Evolutionary conservation across 2,113 vertebrate genomes (phyloP), one percentile per base, ranked within the genome.

Genomic region (Corythaixoides concolor): DNA sequence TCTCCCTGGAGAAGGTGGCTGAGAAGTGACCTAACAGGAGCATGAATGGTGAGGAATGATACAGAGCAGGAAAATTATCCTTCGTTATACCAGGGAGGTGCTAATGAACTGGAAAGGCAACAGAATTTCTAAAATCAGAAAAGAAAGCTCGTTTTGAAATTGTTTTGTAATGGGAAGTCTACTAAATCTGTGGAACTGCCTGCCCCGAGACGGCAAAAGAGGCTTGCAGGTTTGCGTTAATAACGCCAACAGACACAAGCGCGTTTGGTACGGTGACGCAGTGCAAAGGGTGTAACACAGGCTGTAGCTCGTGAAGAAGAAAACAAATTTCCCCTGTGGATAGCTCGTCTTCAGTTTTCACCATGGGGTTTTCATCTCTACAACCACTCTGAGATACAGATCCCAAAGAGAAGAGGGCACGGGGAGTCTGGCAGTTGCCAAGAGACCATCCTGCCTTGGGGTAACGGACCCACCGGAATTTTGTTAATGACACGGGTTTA

Each of bases 21-120:
- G 53, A 76, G 70, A 26, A 68, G 33, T 0, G 15, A 66, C 16
- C 3, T 0, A 11, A 7, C 23, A 13, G 50, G n/a, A 49, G 50
- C 63, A 2, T 0, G 8, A 58, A 24, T 0, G 47, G 52, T 18
- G 50, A 43, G 41, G 41, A 62, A 3, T 0, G 8, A 8, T 0
- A 28, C 23, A 41, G 58, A 66, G 37, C 77, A 68, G 53, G 35
- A 47, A 43, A 69, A 19, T 21, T 6, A 1, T 52, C 23, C 76
- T 50, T 66, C 23, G 3, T 11, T 35, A 8, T 20, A 33, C 12
- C 33, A 11, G 52, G 18, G 53, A 50, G 53, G 15, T 49, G 47
- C 56, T 62, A 26, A 35, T 4, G 5, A 41, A 33, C n/a, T 19
- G 43, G 72, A 21, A 74, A 55, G 20, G 60, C 72, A 70, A 28